A percentile compares a stretch with the other conserved stretches of the same genome.
Evolutionary conservation across 2,113 vertebrate species (phyloP).

Genomic region (Protomyctophum bolini): DNA sequence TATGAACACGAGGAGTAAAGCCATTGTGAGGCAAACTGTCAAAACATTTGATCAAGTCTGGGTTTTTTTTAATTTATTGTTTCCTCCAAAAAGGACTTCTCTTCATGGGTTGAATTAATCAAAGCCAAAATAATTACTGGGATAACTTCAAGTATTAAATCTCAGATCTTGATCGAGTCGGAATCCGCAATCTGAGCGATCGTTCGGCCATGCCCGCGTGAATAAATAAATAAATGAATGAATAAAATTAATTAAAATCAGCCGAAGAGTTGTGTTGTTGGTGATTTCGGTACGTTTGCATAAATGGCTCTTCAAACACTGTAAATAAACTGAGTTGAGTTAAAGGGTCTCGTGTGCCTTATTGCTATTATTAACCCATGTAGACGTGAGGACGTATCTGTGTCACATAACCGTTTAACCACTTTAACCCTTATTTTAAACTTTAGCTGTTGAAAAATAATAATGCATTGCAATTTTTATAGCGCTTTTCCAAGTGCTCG

Average conservation of each 20-base stretch:
- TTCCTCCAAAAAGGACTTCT: conserved; percentile 2
- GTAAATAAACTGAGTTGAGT: conserved; percentile 76
- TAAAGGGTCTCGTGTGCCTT: conserved; percentile 44
- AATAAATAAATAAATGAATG: background rate
- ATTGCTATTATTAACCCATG: too few species aligned
- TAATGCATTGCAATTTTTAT: too few species aligned
- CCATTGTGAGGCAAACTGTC: conserved; percentile 10
- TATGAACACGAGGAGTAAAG: too few species aligned
- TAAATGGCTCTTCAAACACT: conserved; percentile 68
- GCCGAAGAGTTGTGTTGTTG: conserved; percentile 42
- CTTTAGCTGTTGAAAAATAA: too few species aligned
- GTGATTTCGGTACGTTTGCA: conserved; percentile 63
- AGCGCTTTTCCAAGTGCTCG: too few species aligned
- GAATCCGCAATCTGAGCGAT: conserved; percentile 49
- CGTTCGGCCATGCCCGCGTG: conserved; percentile 50
- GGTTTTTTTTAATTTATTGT: conserved; percentile 50
- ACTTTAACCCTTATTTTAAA: too few species aligned
- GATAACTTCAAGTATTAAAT: conserved; percentile 31
- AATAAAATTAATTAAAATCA: background rate
- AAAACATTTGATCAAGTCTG: conserved; percentile 42
- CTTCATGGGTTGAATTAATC: conserved; percentile 26
- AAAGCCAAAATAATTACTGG: conserved; percentile 43
- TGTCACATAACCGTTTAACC: too few species aligned
- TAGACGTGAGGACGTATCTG: too few species aligned
- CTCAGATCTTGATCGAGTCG: conserved; percentile 31